Evolutionary conservation across 2,888 invertebrate species (phyloP).

Genomic region (Psococerastis gibbosa): DNA sequence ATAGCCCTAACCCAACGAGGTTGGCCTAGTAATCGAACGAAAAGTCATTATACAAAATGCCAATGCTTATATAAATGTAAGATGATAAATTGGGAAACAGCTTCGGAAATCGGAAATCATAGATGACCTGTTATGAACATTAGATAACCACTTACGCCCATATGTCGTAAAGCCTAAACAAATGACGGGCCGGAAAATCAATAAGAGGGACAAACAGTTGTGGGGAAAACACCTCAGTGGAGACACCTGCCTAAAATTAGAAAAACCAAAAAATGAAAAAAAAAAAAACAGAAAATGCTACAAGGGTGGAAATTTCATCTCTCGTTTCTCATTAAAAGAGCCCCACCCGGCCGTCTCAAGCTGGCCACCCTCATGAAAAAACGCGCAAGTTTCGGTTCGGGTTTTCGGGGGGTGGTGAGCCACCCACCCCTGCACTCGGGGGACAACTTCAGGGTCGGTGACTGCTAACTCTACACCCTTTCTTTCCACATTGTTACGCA

Average conservation of each 20-base stretch:
- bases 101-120: no score
- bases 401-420: conserved; percentile 8
- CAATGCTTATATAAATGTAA: no score
- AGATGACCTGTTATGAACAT: no score
- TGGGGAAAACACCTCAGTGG: background rate
- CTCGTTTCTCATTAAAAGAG: conserved; percentile 10
- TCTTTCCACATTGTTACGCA: no score
- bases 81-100: no score
- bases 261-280: conserved; percentile 2
- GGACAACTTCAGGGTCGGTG: conserved; percentile 5
- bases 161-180: no score
- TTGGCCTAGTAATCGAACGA: no score
- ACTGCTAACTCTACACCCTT: background rate
- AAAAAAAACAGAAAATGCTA: background rate
- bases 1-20: no score
- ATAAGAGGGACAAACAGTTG: no score
- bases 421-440: conserved; percentile 5
- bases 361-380: conserved; percentile 10
- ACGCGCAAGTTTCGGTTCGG: conserved; percentile 10
- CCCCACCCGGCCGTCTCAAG: conserved; percentile 6
- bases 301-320: conserved; percentile 3
- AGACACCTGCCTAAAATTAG: conserved; percentile 1
- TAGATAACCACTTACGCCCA: no score
- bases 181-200: no score
- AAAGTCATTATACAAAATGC: no score